A percentile compares a stretch with the other conserved stretches of the same genome.
These are phyloP conservation scores for Oxyruncus cristatus DNA, from an alignment of 2,113 vertebrate species.

Conservation along the genomic window DNA sequence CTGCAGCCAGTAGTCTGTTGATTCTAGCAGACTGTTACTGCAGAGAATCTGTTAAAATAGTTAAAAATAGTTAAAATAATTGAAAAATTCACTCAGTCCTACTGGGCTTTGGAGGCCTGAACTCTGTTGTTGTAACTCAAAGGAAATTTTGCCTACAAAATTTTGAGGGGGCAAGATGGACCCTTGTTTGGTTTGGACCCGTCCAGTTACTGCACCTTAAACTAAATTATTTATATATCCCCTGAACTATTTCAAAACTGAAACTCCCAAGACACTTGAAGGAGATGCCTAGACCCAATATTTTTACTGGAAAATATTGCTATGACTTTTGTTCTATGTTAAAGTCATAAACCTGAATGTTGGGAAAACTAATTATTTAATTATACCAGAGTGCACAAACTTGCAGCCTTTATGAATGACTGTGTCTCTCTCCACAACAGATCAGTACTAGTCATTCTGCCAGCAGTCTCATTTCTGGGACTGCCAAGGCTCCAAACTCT, in stretches of 20 bases:
- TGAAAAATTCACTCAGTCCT: not conserved
- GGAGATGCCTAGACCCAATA: not conserved
- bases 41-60: conserved; percentile 85
- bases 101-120: not conserved
- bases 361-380: not conserved
- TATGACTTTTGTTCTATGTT: not conserved
- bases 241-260: not conserved
- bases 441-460: not conserved
- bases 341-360: not conserved
- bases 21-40: conserved; percentile 88
- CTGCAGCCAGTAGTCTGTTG: conserved; percentile 93
- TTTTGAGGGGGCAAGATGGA: not conserved
- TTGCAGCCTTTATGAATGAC: not conserved
- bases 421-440: not conserved
- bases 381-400: not conserved
- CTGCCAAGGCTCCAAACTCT: not conserved
- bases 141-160: not conserved
- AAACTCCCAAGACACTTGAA: not conserved
- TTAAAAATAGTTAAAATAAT: conserved; percentile 31
- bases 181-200: not conserved
- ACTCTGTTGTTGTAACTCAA: not conserved
- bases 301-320: not conserved
- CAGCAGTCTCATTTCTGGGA: not conserved
- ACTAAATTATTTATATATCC: not conserved
- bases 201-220: not conserved